phyloP scores from a whole-genome alignment of 2,888 invertebrate genomes.

The Atethmia centrago region DNA sequence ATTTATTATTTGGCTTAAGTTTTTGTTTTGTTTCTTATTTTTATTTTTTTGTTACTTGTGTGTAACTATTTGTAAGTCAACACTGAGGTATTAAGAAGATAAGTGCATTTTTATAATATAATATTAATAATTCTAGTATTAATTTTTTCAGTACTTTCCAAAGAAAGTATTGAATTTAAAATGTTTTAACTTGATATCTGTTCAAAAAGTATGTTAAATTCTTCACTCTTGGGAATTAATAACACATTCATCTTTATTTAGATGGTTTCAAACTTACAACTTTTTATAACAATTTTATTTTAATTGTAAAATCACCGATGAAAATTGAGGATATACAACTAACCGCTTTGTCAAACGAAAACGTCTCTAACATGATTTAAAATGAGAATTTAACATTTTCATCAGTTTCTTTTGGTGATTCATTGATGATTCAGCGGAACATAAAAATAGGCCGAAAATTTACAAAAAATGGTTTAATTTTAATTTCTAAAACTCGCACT shows the following conservation, averaged over 20 bases:
- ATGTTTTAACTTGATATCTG: not conserved
- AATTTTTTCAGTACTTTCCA: constrained; percentile 3
- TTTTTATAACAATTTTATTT: too few relatives aligned
- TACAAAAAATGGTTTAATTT: too few relatives aligned
- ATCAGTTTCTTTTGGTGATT: too few relatives aligned
- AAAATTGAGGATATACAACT: too few relatives aligned
- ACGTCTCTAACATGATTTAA: too few relatives aligned
- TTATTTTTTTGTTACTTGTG: not conserved
- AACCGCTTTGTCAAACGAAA: too few relatives aligned
- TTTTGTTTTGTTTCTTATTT: not conserved
- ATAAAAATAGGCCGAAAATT: too few relatives aligned
- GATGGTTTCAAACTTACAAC: not conserved
- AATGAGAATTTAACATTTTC: too few relatives aligned
- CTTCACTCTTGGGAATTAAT: not conserved
- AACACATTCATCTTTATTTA: not conserved
- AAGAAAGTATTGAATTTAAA: constrained; percentile 10
- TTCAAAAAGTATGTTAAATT: not conserved
- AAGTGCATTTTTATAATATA: constrained; percentile 3
- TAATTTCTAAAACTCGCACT: too few relatives aligned
- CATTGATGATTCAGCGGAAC: too few relatives aligned
- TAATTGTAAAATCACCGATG: too few relatives aligned
- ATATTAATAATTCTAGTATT: constrained; percentile 10
- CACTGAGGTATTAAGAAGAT: not conserved
- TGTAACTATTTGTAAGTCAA: not conserved
- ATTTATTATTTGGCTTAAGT: not conserved